Percentiles rank a stretch among this genome's conserved stretches.
Conservation (phyloP, 2,797 vertebrate species). For the Clarias pachynema region DNA sequence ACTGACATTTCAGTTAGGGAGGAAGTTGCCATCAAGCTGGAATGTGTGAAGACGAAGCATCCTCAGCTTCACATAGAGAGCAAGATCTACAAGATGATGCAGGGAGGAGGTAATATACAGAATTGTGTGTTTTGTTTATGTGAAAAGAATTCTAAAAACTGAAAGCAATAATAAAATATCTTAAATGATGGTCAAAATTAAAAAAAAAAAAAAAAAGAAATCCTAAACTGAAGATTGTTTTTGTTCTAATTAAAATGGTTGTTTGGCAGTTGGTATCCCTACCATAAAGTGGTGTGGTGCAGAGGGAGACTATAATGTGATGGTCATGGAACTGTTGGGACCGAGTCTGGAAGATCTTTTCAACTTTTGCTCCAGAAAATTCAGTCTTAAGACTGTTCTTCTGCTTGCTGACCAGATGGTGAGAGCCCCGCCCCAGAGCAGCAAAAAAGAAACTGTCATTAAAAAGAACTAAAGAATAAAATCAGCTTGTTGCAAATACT, state of each 20-base stretch:
- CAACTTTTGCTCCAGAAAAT: constrained; percentile 76
- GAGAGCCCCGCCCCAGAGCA: constrained; percentile 39
- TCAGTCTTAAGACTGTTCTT: constrained; percentile 76
- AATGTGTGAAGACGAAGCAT: constrained; percentile 98
- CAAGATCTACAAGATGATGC: constrained; percentile 99
- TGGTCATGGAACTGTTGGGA: constrained; percentile 80
- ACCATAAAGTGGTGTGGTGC: constrained; percentile 81
- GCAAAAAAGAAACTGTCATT: neutral
- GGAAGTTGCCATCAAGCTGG: constrained; percentile 94
- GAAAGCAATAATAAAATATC: neutral
- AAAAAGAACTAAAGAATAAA: neutral
- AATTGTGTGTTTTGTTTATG: neutral
- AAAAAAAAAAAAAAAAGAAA: neutral
- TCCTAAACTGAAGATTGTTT: neutral
- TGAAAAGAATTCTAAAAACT: neutral
- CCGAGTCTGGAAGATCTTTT: constrained; percentile 73
- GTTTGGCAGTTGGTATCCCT: constrained; percentile 74
- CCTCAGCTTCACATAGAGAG: constrained; percentile 93
- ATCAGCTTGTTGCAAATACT: neutral
- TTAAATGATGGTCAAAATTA: neutral
- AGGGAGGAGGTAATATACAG: constrained; percentile 85
- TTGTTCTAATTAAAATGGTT: constrained; percentile 11
- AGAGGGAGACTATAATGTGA: constrained; percentile 81
- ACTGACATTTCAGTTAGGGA: constrained; percentile 93
- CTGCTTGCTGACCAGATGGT: constrained; percentile 87